Base-by-base conservation (phyloP, 1,140 invertebrate genomes). In the Heliothis virescens region DNA sequence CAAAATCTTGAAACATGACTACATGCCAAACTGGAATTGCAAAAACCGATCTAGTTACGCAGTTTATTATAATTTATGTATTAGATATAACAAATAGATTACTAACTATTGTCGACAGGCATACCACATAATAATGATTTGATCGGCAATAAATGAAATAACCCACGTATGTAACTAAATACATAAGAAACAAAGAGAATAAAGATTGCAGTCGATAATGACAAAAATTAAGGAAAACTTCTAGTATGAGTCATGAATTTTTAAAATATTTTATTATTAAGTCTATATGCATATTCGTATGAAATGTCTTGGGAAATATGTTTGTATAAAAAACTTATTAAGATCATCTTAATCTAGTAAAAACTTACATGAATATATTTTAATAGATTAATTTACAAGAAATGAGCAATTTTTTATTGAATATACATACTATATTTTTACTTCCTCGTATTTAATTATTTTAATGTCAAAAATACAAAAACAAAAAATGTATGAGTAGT, bases 1-100 rank as follows among this genome's bases (percentile, higher is more conserved):
- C 62, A 65, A 65, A 65, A 65, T 65, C 62, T 65, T 47, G 62
- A 65, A 65, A 48, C 62, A 65, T 65, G 62, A 48, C 62, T 48
- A 48, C 62, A 65, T 65, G 41, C 62, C 41, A 47, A 65, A 65
- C 62, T 65, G 34, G 34, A 65, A 65, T 65, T 65, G 62, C 62
- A 65, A 65, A 65, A 65, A 65, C 34, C 62, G 62, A 65, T 65
- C 62, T 65, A 48, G 62, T 65, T 65, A 65, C 62, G 62, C 62
- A 65, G 41, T 48, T 65, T 65, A 65, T 18, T 65, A 65, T 65
- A 65, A 65, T 65, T 65, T 65, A 65, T 65, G 62, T 65, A 65
- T 65, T 48, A 65, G 62, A 65, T 65, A 48, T 65, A 65, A 65
- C 62, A 65, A 65, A 65, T 16, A 65, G 62, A 65, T 65, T 65